These are phyloP conservation scores for Chelon labrosus DNA, from an alignment of 2,797 vertebrate genomes.

Conservation along the genomic window DNA sequence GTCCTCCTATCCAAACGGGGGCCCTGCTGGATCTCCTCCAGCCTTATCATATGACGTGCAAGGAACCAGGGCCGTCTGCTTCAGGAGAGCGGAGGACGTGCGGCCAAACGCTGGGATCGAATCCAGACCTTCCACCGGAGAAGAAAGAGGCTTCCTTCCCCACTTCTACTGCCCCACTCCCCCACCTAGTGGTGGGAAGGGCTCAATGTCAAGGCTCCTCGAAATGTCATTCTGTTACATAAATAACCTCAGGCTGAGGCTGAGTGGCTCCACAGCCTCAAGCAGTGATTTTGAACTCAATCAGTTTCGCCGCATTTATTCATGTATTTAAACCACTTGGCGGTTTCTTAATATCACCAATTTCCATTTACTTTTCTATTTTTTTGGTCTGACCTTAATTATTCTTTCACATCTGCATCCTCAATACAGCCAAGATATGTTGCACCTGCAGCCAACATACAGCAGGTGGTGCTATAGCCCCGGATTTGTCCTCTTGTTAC, in stretches of 20 bases:
- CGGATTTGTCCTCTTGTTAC: not conserved
- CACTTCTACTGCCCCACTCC: constrained; percentile 28
- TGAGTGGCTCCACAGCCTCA: not conserved
- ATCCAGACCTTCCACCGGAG: constrained; percentile 13
- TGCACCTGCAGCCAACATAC: constrained; percentile 43
- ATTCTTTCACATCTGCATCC: constrained; percentile 41
- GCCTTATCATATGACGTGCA: constrained; percentile 63
- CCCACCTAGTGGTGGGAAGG: constrained; percentile 67
- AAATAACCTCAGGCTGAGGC: constrained; percentile 29
- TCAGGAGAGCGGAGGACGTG: constrained; percentile 14
- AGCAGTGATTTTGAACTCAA: not conserved
- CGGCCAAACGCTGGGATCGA: constrained; percentile 29
- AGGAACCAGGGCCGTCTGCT: constrained; percentile 31
- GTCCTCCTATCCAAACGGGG: constrained; percentile 57
- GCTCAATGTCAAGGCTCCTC: not conserved
- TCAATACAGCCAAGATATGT: constrained; percentile 16
- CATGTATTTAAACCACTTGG: not conserved
- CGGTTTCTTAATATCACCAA: not conserved
- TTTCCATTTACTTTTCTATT: not conserved
- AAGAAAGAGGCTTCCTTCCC: constrained; percentile 35
- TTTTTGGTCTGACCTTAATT: constrained; percentile 34
- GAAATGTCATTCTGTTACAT: constrained; percentile 12
- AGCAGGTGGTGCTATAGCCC: constrained; percentile 58
- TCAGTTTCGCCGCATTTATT: not conserved
- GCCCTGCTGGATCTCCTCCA: constrained; percentile 61